Conservation (phyloP, 2,113 vertebrate genomes). For the Jaculus jaculus region DNA sequence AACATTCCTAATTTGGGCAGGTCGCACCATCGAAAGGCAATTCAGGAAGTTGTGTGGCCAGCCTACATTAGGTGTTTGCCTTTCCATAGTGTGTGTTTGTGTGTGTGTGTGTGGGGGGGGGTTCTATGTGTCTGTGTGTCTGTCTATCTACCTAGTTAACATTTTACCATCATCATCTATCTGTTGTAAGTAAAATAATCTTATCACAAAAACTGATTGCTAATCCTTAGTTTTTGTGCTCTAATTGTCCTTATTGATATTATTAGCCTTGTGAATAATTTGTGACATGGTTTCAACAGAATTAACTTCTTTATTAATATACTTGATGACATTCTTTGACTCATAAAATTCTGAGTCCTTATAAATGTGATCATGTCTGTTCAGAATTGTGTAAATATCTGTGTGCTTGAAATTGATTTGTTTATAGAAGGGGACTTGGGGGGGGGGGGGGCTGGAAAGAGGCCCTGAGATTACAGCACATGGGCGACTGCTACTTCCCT, state of each 20-base stretch:
- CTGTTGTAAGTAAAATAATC: background rate
- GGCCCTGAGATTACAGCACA: no score
- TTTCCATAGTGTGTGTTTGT: no score
- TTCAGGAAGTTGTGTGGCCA: background rate
- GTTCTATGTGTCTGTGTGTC: no score
- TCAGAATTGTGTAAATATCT: background rate
- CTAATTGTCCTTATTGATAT: background rate
- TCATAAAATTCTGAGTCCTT: background rate
- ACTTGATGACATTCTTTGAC: conserved; percentile 1
- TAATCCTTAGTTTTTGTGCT: background rate
- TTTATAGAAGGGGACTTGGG: conserved; percentile 22
- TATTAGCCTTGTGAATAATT: background rate
- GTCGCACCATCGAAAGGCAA: background rate
- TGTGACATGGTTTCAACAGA: background rate
- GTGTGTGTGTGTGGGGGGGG: no score
- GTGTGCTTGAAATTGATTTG: background rate
- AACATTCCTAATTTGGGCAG: background rate
- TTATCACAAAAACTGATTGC: background rate
- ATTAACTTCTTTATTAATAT: background rate
- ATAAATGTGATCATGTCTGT: background rate
- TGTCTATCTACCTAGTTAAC: no score
- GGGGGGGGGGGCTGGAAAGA: no score
- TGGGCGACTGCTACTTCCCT: no score
- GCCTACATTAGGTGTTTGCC: no score
- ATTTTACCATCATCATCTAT: no score